Conservation (phyloP, 2,797 vertebrate species). For the Sebastes trivittatus region DNA sequence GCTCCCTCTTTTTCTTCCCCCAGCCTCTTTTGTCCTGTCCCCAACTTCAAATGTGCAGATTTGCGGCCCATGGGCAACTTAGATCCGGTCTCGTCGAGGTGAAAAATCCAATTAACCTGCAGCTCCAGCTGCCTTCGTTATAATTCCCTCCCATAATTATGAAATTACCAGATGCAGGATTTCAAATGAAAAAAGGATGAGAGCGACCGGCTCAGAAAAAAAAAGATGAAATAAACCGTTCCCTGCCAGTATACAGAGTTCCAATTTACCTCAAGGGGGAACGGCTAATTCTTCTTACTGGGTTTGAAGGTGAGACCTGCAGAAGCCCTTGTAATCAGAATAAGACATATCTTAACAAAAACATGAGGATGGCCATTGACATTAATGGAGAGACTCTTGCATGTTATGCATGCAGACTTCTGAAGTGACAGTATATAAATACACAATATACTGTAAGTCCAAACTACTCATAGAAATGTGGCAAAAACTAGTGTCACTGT, state of each 20-base stretch:
- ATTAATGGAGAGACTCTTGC: conserved; percentile 7
- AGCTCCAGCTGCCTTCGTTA: conserved; percentile 79
- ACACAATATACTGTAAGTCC: background rate
- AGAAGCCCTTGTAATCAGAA: conserved; percentile 60
- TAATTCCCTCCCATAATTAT: conserved; percentile 86
- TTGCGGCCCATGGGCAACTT: conserved; percentile 77
- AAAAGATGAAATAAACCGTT: conserved; percentile 75
- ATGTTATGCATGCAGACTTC: background rate
- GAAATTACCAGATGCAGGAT: conserved; percentile 83
- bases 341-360: conserved; percentile 44
- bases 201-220: conserved; percentile 63
- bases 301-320: conserved; percentile 71
- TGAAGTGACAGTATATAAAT: background rate
- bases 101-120: conserved; percentile 86
- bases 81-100: conserved; percentile 81
- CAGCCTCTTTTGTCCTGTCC: conserved; percentile 78
- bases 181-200: conserved; percentile 82
- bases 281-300: conserved; percentile 45
- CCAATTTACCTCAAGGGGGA: conserved; percentile 67
- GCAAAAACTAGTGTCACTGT: background rate
- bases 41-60: conserved; percentile 80
- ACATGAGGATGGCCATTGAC: background rate
- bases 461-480: background rate
- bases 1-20: conserved; percentile 67
- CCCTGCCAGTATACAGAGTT: conserved; percentile 56